phyloP scores from a whole-genome alignment of 2,113 vertebrate genomes.

The Lasiurus cinereus region DNA sequence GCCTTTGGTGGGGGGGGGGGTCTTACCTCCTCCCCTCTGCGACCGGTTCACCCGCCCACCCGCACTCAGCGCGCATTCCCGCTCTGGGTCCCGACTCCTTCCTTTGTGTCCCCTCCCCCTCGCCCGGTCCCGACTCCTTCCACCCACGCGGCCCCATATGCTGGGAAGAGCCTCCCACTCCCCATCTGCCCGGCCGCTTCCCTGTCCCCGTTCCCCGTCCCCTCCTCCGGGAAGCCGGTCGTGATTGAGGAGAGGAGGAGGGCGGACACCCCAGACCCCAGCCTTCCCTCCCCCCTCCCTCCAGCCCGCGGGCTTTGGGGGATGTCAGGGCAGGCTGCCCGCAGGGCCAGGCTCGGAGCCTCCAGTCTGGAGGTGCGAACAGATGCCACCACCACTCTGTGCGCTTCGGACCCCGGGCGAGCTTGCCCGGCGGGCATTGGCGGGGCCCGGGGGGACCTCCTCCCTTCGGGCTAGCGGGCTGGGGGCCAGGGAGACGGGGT shows the following conservation, averaged over 20 bases:
- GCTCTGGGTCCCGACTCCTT: slow-evolving; percentile 43
- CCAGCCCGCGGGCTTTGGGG: background rate
- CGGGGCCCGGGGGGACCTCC: background rate
- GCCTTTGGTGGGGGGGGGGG: background rate
- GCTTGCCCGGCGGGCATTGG: background rate
- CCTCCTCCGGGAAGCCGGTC: slow-evolving; percentile 80
- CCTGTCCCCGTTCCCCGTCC: slow-evolving; percentile 58
- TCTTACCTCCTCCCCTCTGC: slow-evolving; percentile 23
- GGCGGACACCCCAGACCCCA: background rate
- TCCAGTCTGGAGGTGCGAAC: background rate
- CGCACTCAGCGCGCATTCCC: slow-evolving; percentile 2
- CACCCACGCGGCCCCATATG: slow-evolving; percentile 81
- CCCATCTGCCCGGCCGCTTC: slow-evolving; percentile 80
- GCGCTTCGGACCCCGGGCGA: background rate
- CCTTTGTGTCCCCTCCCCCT: slow-evolving; percentile 44
- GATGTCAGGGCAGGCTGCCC: background rate
- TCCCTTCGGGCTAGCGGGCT: background rate
- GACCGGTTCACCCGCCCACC: slow-evolving; percentile 62
- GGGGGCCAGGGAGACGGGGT: background rate
- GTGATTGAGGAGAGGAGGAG: slow-evolving; percentile 57
- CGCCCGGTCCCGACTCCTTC: slow-evolving; percentile 72
- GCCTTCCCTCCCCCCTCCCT: background rate
- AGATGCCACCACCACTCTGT: background rate
- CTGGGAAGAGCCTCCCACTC: slow-evolving; percentile 81
- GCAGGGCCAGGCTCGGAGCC: background rate